phyloP scores from a whole-genome alignment of 2,888 invertebrate species.

The Ctenicera cuprea region DNA sequence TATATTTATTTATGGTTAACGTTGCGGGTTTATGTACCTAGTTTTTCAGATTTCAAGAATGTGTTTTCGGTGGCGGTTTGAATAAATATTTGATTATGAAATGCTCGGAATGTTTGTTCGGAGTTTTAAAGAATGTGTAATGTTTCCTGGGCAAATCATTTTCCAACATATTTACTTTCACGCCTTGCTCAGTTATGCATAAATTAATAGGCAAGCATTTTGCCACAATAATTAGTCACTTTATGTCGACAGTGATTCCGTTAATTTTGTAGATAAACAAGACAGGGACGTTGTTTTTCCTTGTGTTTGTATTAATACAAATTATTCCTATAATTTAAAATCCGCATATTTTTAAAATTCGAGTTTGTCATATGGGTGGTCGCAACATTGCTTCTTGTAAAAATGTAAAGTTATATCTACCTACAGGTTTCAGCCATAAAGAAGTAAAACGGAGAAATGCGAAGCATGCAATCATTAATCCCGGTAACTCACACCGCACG shows the following conservation, averaged over 20 bases:
- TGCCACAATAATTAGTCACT: constrained; percentile 23
- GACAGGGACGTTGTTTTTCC: not conserved
- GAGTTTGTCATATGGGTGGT: constrained; percentile 49
- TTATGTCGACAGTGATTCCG: constrained; percentile 23
- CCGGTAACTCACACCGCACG: constrained; percentile 49
- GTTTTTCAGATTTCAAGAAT: constrained; percentile 29
- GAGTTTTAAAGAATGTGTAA: constrained; percentile 33
- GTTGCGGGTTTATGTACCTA: constrained; percentile 8
- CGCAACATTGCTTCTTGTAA: constrained; percentile 41
- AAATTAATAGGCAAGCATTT: constrained; percentile 27
- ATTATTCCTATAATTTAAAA: constrained; percentile 29
- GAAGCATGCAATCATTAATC: constrained; percentile 52
- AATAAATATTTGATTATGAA: constrained; percentile 37
- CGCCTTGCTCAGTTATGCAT: constrained; percentile 25
- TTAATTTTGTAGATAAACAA: constrained; percentile 15
- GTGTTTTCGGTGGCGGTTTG: constrained; percentile 34
- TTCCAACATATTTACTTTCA: constrained; percentile 34
- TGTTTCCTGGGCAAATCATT: constrained; percentile 35
- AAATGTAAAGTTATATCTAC: constrained; percentile 42
- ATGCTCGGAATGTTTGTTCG: constrained; percentile 37
- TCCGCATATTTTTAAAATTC: constrained; percentile 35
- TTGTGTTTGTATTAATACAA: constrained; percentile 20
- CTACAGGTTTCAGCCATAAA: constrained; percentile 52
- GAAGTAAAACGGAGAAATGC: constrained; percentile 50
- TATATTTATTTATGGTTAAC: not conserved